phyloP scores from a whole-genome alignment of 30 jellyfish, hydroid and myxozoan species.

The Calvadosia cruxmelitensis region DNA sequence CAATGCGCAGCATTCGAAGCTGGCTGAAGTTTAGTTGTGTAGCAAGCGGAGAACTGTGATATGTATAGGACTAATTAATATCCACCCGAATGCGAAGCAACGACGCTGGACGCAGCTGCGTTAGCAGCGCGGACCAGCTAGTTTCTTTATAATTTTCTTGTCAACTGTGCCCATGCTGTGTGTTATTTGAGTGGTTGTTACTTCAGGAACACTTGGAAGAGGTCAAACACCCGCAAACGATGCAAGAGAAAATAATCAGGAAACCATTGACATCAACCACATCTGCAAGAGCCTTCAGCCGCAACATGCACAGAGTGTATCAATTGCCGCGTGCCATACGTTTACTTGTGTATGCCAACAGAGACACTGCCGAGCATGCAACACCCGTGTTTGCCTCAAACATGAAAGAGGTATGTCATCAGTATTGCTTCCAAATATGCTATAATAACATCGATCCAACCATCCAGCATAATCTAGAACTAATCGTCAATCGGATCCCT shows the following conservation, averaged over 20 bases:
- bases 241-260: too few relatives aligned
- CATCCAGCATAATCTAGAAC: too few relatives aligned
- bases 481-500: too few relatives aligned
- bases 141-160: too few relatives aligned
- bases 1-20: too few relatives aligned
- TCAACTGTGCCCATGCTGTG: not conserved
- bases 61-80: too few relatives aligned
- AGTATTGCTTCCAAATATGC: not conserved
- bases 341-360: constrained; percentile 54
- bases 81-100: not conserved
- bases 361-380: constrained; percentile 42
- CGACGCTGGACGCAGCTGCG: too few relatives aligned
- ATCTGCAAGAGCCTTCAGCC: too few relatives aligned
- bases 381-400: constrained; percentile 44
- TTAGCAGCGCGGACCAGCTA: too few relatives aligned
- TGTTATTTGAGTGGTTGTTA: not conserved
- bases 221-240: constrained; percentile 43
- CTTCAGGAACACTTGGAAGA: constrained; percentile 60
- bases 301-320: too few relatives aligned
- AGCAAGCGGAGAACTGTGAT: not conserved
- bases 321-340: constrained; percentile 72
- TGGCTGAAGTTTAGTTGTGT: not conserved
- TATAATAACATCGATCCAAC: too few relatives aligned
- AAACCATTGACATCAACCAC: too few relatives aligned
- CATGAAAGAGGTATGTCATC: constrained; percentile 41